phyloP scores from a whole-genome alignment of 2,113 vertebrate species.

The Petromus typicus region DNA sequence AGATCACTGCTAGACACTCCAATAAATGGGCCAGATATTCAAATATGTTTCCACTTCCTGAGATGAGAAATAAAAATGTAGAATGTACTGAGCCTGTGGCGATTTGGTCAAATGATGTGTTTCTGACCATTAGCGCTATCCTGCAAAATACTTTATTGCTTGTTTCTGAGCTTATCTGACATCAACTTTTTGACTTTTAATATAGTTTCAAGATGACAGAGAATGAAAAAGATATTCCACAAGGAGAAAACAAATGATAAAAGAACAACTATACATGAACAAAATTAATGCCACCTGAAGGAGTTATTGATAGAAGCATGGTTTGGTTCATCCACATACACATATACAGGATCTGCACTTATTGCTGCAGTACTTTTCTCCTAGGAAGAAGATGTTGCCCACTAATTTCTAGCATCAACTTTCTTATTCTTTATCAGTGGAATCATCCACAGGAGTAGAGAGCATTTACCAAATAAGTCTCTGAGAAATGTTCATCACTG shows the following conservation, averaged over 20 bases:
- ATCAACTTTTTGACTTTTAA: neutral
- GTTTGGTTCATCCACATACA: neutral
- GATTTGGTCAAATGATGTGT: conserved; percentile 19
- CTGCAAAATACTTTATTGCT: neutral
- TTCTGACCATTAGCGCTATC: neutral
- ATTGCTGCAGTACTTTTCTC: neutral
- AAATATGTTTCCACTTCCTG: neutral
- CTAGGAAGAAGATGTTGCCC: neutral
- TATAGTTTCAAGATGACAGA: neutral
- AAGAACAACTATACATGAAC: neutral
- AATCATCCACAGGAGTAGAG: neutral
- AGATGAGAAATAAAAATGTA: neutral
- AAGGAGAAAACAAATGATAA: neutral
- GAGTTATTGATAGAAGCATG: neutral
- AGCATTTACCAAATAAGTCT: neutral
- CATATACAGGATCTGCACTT: neutral
- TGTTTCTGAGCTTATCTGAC: neutral
- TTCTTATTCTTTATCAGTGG: neutral
- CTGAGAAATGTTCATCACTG: neutral
- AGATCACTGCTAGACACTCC: conserved; percentile 42
- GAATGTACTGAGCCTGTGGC: neutral
- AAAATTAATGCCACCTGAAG: neutral
- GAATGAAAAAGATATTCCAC: neutral
- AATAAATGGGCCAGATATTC: conserved; percentile 28
- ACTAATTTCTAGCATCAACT: neutral